Percentiles rank a stretch among this genome's conserved stretches.
Evolutionary conservation across 2,797 vertebrate genomes (phyloP).

Genomic region (Poecilia wingei): DNA sequence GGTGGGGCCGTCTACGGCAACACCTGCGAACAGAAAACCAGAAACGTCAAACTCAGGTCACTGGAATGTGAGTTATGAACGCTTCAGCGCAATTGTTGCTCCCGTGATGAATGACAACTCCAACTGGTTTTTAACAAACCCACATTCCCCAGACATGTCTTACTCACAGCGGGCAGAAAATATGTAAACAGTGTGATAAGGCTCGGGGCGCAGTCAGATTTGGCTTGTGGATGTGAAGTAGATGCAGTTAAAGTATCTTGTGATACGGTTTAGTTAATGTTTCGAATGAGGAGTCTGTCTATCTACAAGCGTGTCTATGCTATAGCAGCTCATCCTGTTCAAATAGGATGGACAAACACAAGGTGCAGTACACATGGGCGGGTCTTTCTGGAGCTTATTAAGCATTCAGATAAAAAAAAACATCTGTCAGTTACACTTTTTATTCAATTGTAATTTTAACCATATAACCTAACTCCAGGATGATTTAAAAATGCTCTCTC

Average conservation of each 20-base stretch:
- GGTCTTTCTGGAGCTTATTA: constrained; percentile 8
- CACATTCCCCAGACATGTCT: background rate
- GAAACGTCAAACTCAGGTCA: background rate
- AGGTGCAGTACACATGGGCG: constrained; percentile 7
- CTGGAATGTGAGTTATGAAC: background rate
- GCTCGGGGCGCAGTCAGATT: background rate
- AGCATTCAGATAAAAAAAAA: background rate
- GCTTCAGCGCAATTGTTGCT: background rate
- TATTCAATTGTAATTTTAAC: background rate
- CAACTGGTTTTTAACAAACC: background rate
- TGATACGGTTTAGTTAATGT: background rate
- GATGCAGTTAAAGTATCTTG: background rate
- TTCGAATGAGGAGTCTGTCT: background rate
- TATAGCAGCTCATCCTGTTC: constrained; percentile 40
- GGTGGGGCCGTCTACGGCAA: constrained; percentile 90
- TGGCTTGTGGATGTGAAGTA: background rate
- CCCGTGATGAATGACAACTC: background rate
- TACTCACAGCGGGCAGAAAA: background rate
- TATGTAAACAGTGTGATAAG: background rate
- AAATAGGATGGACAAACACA: constrained; percentile 63
- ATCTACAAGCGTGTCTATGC: background rate
- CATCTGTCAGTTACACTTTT: background rate
- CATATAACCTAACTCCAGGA: background rate
- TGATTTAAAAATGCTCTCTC: background rate
- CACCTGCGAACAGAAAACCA: constrained; percentile 73